These are phyloP conservation scores for Thereva unica DNA, from an alignment of 2,888 invertebrate genomes.

Conservation along the genomic window DNA sequence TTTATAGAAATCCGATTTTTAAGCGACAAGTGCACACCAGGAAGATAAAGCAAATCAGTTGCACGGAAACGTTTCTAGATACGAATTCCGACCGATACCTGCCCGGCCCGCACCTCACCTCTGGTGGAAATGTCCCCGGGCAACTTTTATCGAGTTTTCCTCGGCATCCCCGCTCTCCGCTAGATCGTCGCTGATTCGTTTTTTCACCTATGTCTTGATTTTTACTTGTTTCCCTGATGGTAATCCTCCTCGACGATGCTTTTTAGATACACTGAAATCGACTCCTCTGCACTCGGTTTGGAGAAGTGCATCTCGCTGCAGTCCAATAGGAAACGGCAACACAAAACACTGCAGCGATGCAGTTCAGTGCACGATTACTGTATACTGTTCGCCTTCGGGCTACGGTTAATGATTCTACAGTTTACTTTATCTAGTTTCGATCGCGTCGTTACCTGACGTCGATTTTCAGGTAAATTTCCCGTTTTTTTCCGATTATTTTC, in stretches of 20 bases:
- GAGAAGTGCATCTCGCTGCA: no score
- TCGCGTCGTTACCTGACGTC: background rate
- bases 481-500: slow-evolving; percentile 21
- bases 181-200: no score
- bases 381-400: slow-evolving; percentile 10
- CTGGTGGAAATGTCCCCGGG: no score
- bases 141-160: no score
- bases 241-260: no score
- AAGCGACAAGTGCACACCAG: slow-evolving; percentile 21
- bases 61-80: background rate
- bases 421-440: background rate
- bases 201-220: no score
- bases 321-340: no score
- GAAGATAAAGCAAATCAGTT: slow-evolving; percentile 22
- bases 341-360: background rate
- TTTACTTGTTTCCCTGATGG: no score
- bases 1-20: slow-evolving; percentile 24
- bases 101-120: background rate
- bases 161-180: no score
- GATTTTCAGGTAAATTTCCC: slow-evolving; percentile 25
- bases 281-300: no score
- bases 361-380: slow-evolving; percentile 11
- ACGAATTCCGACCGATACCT: background rate
- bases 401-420: slow-evolving; percentile 22
- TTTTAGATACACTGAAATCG: no score